These are phyloP conservation scores for Pollachius pollachius DNA, from an alignment of 2,113 vertebrate genomes.

Conservation along the genomic window DNA sequence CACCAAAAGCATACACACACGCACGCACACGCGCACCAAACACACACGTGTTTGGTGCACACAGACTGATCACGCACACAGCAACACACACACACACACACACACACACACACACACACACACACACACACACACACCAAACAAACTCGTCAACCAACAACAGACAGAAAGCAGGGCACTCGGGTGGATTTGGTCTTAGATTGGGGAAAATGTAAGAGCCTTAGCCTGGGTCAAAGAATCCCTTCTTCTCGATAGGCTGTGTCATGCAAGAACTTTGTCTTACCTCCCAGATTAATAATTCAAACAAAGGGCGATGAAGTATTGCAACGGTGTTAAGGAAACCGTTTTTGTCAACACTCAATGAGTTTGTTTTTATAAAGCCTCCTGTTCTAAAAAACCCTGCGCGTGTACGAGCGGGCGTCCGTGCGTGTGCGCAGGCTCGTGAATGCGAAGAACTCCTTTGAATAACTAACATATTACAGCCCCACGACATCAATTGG, in stretches of 20 bases:
- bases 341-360: slow-evolving; percentile 4
- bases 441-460: no score
- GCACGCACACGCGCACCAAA: neutral
- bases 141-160: no score
- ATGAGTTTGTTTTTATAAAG: no score
- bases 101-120: neutral
- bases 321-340: slow-evolving; percentile 25
- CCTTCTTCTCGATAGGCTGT: no score
- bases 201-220: neutral
- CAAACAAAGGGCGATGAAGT: slow-evolving; percentile 7
- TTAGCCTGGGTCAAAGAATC: no score
- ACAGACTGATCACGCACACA: neutral
- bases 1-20: no score
- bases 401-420: slow-evolving; percentile 4
- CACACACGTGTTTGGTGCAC: neutral
- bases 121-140: neutral
- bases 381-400: neutral
- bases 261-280: neutral
- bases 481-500: no score
- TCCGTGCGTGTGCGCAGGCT: neutral
- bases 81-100: neutral
- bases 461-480: no score
- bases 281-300: slow-evolving; percentile 53
- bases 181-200: no score
- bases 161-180: neutral